These are phyloP conservation scores for Hippocampus abdominalis DNA, from an alignment of 2,113 vertebrate genomes.

Conservation along the genomic window DNA sequence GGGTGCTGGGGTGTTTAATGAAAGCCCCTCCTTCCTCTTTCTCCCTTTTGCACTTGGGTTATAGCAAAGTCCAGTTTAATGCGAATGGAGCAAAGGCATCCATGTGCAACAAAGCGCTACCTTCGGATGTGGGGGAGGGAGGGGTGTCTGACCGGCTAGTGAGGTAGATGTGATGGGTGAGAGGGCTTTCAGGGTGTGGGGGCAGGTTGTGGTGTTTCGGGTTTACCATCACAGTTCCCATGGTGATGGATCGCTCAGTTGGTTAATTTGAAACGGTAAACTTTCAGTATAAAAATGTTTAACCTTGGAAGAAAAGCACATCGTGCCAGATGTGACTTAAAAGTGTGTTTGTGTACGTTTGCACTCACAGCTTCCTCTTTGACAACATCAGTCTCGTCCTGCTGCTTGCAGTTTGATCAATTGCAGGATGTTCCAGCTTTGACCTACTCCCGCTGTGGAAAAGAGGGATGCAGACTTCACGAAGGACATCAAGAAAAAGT, in stretches of 20 bases:
- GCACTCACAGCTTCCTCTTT: constrained; percentile 7
- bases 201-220: constrained; percentile 7
- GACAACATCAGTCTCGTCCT: background rate
- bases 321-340: background rate
- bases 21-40: constrained; percentile 25
- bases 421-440: constrained; percentile 10
- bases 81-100: constrained; percentile 36
- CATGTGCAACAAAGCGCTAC: constrained; percentile 34
- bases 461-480: constrained; percentile 6
- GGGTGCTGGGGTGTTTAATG: constrained; percentile 61
- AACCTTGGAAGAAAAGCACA: constrained; percentile 16
- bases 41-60: constrained; percentile 12
- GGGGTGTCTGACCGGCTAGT: background rate
- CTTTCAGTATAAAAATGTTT: constrained; percentile 39
- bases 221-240: constrained; percentile 42
- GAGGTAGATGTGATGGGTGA: constrained; percentile 15
- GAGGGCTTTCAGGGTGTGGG: background rate
- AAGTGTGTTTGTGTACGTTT: background rate
- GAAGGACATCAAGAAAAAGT: constrained; percentile 6
- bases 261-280: constrained; percentile 52
- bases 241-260: constrained; percentile 36
- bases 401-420: constrained; percentile 25
- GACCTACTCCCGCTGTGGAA: constrained; percentile 14
- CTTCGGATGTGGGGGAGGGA: constrained; percentile 4
- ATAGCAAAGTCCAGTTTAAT: constrained; percentile 29